Evolutionary conservation across 2,797 vertebrate genomes (phyloP), one percentile per base, ranked within the genome.

Genomic region (Tauraco hartlaubi): DNA sequence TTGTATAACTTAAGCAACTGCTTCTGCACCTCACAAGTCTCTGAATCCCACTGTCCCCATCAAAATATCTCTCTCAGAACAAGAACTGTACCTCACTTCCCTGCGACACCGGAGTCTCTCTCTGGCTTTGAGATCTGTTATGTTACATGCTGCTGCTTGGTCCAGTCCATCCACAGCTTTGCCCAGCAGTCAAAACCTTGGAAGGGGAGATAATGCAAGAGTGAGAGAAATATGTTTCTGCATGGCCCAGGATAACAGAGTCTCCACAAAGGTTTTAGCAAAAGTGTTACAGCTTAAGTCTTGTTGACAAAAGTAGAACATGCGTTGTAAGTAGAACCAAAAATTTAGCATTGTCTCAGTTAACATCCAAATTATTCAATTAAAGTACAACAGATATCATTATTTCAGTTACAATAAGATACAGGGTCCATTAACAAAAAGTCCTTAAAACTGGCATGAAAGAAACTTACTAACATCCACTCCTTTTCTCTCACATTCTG

Each of bases 131-230:
- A 25, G 21, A 44, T 66, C 21, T 74, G 31, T 49, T 17, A 41
- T 3, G 20, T 6, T 26, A 48, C 6, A 41, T 1, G 4, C 8
- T n/a, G 37, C 31, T 80, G 39, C 28, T 61, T 1, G 0, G 21
- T 9, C 18, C 31, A 55, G 31, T 39, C 25, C 8, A 35, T 1
- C 6, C 21, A 44, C 4, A 48, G 37, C 21, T 80, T 44, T 82
- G 5, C 11, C 17, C 13, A 62, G 8, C 14, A 59, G 15, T 31
- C 25, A 82, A 73, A 71, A 62, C 1, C 5, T 66, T 68, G 19
- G 12, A 68, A 64, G 8, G 7, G 9, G 2, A 39, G 29, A 73
- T 63, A 88, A 51, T 5, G 2, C 54, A 49, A 79, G 8, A 72
- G 7, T 22, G 17, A 64, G 26, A 39, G 9, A 69, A 76, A 39